Percentiles rank a stretch among this genome's conserved stretches.
These are phyloP conservation scores for Pterocles orientalis DNA, from an alignment of 2,113 vertebrate species.

Conservation along the genomic window DNA sequence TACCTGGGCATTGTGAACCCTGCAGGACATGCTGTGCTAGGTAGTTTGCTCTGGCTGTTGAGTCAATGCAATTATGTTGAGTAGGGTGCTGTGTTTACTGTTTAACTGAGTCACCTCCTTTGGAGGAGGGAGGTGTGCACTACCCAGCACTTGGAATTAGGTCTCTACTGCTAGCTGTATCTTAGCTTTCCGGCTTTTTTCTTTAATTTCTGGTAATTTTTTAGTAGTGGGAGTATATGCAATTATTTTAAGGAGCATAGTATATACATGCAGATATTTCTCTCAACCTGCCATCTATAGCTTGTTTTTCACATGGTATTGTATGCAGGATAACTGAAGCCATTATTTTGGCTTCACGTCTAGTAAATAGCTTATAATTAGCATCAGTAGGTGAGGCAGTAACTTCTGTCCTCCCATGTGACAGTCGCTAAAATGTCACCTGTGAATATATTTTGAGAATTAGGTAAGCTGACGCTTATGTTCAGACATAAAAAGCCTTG, in stretches of 20 bases:
- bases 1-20: neutral
- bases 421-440: neutral
- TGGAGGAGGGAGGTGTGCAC: neutral
- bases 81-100: neutral
- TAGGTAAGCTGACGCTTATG: neutral
- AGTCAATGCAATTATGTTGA: neutral
- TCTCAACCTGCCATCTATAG: neutral
- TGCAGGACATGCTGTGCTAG: neutral
- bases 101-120: neutral
- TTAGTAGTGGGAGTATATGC: neutral
- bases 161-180: neutral
- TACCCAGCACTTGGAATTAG: neutral
- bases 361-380: constrained; percentile 2
- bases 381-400: neutral
- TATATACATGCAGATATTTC: neutral
- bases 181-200: neutral
- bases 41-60: neutral
- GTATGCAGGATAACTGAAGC: neutral
- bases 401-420: neutral
- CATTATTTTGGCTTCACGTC: neutral
- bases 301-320: neutral
- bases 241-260: neutral
- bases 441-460: neutral
- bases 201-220: neutral
- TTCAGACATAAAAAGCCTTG: neutral